Conservation (phyloP, 2,888 invertebrate species). For the Drosophila imparisetae region DNA sequence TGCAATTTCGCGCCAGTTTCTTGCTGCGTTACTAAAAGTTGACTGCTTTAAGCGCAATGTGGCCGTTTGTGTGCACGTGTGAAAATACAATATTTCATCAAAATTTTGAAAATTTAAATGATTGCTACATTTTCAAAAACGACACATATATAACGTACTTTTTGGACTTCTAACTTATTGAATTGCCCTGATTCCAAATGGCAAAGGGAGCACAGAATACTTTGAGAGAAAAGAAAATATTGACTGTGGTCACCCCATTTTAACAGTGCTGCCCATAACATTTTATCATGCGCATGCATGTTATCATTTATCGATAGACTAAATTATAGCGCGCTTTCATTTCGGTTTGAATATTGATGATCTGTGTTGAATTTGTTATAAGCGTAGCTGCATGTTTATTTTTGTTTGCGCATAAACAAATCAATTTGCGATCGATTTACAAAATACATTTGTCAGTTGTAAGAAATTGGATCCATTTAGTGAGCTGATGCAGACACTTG, state of each 20-base stretch:
- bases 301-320: conserved; percentile 2
- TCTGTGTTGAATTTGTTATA: conserved; percentile 10
- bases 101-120: neutral
- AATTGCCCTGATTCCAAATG: neutral
- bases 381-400: conserved; percentile 51
- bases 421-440: conserved; percentile 39
- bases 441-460: conserved; percentile 46
- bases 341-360: neutral
- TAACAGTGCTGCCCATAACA: conserved; percentile 7
- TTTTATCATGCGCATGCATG: neutral
- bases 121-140: no score
- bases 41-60: conserved; percentile 20
- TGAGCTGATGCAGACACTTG: conserved; percentile 96
- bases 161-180: neutral
- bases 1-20: conserved; percentile 38
- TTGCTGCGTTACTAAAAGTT: conserved; percentile 9
- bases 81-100: conserved; percentile 13
- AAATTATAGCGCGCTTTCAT: neutral
- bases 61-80: conserved; percentile 5
- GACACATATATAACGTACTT: neutral
- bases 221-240: neutral
- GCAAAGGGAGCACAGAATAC: neutral
- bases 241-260: conserved; percentile 6
- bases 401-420: conserved; percentile 60
- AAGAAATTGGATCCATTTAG: conserved; percentile 84